These are phyloP conservation scores for Eulithis testata DNA, from an alignment of 2,888 invertebrate species.

Conservation along the genomic window DNA sequence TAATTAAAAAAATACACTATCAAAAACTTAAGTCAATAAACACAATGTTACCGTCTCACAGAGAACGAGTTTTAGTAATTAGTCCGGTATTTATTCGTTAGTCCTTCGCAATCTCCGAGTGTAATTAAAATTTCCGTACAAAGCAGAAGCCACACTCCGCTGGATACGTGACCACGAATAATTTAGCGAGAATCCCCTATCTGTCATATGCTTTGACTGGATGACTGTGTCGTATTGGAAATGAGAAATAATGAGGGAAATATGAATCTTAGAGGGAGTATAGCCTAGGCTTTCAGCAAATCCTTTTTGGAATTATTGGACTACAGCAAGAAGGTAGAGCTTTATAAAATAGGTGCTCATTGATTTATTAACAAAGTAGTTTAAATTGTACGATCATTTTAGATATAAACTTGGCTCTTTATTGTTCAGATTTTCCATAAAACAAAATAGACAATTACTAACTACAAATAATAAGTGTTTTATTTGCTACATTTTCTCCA, in stretches of 20 bases:
- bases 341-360: too few relatives aligned
- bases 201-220: conserved; percentile 68
- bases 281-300: not conserved
- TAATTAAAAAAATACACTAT: conserved; percentile 8
- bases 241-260: conserved; percentile 63
- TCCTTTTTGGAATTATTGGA: too few relatives aligned
- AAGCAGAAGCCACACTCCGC: conserved; percentile 67
- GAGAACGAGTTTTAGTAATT: conserved; percentile 43
- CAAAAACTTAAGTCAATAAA: conserved; percentile 8
- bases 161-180: conserved; percentile 76
- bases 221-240: conserved; percentile 57
- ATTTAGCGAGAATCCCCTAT: conserved; percentile 71
- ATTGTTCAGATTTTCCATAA: too few relatives aligned
- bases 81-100: conserved; percentile 39
- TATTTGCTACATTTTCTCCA: not conserved
- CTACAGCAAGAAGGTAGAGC: too few relatives aligned
- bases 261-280: conserved; percentile 52
- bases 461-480: too few relatives aligned
- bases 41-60: not conserved
- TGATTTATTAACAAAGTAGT: too few relatives aligned
- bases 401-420: too few relatives aligned
- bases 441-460: too few relatives aligned
- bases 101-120: conserved; percentile 36
- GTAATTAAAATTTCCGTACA: conserved; percentile 79
- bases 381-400: too few relatives aligned